Evolutionary conservation across 2,113 vertebrate species (phyloP).

Genomic region (Heterotilapia buettikoferi): DNA sequence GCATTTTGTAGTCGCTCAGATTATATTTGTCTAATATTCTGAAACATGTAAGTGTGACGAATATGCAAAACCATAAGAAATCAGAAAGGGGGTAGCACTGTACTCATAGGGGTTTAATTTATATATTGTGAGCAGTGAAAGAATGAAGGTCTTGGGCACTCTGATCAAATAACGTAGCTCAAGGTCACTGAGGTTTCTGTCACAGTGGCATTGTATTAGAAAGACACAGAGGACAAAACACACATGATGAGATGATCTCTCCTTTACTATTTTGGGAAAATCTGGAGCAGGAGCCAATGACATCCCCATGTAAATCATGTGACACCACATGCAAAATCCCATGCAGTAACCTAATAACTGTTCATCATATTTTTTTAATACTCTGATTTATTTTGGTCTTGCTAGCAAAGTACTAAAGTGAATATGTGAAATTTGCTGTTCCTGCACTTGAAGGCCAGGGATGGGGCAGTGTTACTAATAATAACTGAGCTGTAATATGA

Average conservation of each 20-base stretch:
- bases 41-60: background rate
- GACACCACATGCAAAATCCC: background rate
- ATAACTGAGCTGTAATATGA: slow-evolving; percentile 47
- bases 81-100: background rate
- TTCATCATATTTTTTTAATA: background rate
- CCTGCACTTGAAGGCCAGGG: slow-evolving; percentile 12
- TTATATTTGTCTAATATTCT: background rate
- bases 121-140: background rate
- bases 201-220: background rate
- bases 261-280: background rate
- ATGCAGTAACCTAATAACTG: background rate
- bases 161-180: slow-evolving; percentile 13
- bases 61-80: background rate
- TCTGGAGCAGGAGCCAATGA: background rate
- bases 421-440: background rate
- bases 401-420: background rate
- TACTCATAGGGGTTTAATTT: background rate
- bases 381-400: background rate
- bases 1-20: background rate
- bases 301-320: background rate
- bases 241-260: background rate
- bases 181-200: slow-evolving; percentile 20
- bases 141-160: background rate
- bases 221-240: background rate
- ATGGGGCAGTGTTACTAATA: slow-evolving; percentile 33